Evolutionary conservation across 2,113 vertebrate genomes (phyloP).

Genomic region (Pyxicephalus adspersus): DNA sequence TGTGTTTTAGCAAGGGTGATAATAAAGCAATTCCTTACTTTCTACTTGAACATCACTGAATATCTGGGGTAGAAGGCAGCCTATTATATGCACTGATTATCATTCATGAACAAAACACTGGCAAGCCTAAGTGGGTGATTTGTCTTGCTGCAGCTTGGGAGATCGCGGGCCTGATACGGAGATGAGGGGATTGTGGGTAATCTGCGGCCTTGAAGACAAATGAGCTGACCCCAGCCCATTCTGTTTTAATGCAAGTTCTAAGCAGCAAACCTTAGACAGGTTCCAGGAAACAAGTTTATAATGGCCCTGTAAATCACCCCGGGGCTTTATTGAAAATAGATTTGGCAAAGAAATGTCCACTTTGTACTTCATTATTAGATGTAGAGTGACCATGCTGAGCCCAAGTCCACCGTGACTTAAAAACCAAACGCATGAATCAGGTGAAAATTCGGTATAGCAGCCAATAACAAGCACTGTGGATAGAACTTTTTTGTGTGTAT

Average conservation of each 20-base stretch:
- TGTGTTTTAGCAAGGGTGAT: constrained; percentile 55
- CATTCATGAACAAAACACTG: constrained; percentile 82
- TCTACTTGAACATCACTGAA: constrained; percentile 58
- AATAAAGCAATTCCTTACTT: constrained; percentile 56
- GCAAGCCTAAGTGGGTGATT: constrained; percentile 66
- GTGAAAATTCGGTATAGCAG: too few species aligned
- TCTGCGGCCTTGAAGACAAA: not conserved
- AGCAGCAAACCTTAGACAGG: not conserved
- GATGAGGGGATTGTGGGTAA: not conserved
- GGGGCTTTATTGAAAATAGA: not conserved
- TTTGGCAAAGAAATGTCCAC: not conserved
- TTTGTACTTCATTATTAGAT: not conserved
- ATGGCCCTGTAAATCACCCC: not conserved
- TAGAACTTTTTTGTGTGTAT: too few species aligned
- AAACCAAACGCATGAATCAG: too few species aligned
- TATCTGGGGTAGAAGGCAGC: constrained; percentile 57
- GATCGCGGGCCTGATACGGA: not conserved
- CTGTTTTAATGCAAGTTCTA: not conserved
- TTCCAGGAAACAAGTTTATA: not conserved
- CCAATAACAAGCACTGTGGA: too few species aligned
- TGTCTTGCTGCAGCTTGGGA: constrained; percentile 55
- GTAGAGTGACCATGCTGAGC: too few species aligned
- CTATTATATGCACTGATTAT: constrained; percentile 65
- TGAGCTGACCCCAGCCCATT: not conserved
- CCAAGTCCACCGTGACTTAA: too few species aligned